Evolutionary conservation across 2,113 vertebrate species (phyloP), one percentile per base, ranked within the genome.

Genomic region (Chaetodon auriga): DNA sequence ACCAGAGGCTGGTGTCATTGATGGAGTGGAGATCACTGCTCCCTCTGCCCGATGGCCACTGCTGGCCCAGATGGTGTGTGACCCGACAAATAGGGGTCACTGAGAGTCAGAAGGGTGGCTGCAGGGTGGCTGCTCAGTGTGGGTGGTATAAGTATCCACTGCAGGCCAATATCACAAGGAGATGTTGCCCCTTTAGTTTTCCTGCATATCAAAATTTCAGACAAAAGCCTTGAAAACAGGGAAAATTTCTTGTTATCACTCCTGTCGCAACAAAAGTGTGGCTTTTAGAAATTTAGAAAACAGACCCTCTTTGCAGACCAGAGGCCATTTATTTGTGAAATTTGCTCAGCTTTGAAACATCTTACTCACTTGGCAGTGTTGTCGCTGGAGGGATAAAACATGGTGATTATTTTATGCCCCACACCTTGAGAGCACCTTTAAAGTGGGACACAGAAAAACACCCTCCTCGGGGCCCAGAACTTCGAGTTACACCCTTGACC

Each of bases 41-140:
- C 57, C 78, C 72, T 41, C 43, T n/a, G 23, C 19, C 64, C 16
- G 7, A 35, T 66, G 69, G 62, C 71, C 54, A 13, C 77, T 49
- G 0, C 75, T 21, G 79, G 41, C 73, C 87, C 90, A 91, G 84
- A 87, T 89, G 87, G 82, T 85, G 84, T 70, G 83, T 81, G 89
- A 90, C 89, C 90, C 75, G 80, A 92, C 87, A 87, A 90, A 92
- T 90, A 57, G 82, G 89, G 90, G 86, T 87, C 82, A 69, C 61
- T 7, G 15, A 7, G 46, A 89, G 92, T 92, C 90, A 90, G 76
- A 64, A 45, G 90, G 86, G 80, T 61, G 57, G 63, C 75, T 74
- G 82, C 60, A 41, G 87, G 86, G 68, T 72, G 70, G 82, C 75
- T 16, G 77, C 53, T 64, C 84, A 57, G 11, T 41, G 84, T 90